Evolutionary conservation across 2,888 invertebrate genomes (phyloP).

Genomic region (Drosophila mimica): DNA sequence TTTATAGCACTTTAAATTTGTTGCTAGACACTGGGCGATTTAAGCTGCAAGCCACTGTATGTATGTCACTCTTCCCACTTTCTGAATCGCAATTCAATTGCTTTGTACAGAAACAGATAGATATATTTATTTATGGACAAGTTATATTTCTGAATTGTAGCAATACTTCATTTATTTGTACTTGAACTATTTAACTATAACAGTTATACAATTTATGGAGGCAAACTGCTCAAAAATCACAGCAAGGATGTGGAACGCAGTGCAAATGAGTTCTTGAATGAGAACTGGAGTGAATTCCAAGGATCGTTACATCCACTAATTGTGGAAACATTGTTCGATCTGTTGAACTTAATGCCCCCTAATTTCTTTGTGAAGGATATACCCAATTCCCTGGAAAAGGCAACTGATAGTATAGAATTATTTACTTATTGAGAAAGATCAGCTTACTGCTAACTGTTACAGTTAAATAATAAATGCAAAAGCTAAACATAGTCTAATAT

Average conservation of each 20-base stretch:
- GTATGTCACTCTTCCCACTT: not conserved
- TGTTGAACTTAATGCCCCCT: slow-evolving; percentile 88
- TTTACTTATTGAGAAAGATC: slow-evolving; percentile 41
- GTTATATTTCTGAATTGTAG: not conserved
- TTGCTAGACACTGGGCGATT: too few species aligned
- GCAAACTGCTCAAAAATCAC: slow-evolving; percentile 90
- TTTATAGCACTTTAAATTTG: too few species aligned
- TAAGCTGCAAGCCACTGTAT: too few species aligned
- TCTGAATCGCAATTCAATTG: not conserved
- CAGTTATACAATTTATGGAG: slow-evolving; percentile 85
- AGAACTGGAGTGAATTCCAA: slow-evolving; percentile 89
- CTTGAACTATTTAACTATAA: not conserved
- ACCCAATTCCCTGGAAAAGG: slow-evolving; percentile 74
- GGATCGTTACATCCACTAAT: slow-evolving; percentile 89
- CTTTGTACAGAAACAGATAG: not conserved
- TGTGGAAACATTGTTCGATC: slow-evolving; percentile 87
- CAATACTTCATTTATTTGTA: not conserved
- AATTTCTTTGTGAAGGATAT: slow-evolving; percentile 89
- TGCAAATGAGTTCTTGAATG: slow-evolving; percentile 90
- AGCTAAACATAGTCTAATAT: slow-evolving; percentile 49
- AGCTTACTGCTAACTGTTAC: slow-evolving; percentile 44
- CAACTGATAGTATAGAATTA: slow-evolving; percentile 39
- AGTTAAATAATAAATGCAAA: slow-evolving; percentile 66
- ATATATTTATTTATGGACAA: not conserved
- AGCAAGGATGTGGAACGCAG: slow-evolving; percentile 89